phyloP scores from a whole-genome alignment of 2,113 vertebrate genomes.

The Hemiscyllium ocellatum region DNA sequence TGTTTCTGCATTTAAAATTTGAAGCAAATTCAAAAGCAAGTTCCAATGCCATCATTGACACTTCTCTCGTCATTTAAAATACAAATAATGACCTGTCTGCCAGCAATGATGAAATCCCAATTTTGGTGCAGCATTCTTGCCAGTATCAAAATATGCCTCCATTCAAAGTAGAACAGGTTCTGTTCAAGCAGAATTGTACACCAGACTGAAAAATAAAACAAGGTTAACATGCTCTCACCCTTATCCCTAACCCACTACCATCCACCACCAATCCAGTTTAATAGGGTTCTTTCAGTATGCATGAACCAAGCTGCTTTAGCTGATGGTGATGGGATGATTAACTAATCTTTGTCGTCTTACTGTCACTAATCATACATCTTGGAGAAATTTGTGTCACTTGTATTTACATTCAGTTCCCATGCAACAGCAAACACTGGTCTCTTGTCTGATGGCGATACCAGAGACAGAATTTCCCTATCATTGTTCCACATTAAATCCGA shows the following conservation, averaged over 20 bases:
- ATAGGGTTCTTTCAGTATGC: neutral
- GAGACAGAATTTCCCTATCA: neutral
- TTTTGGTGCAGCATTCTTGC: too few relatives aligned
- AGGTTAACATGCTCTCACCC: neutral
- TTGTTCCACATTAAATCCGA: neutral
- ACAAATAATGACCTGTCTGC: too few relatives aligned
- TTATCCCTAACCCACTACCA: neutral
- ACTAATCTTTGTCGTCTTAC: neutral
- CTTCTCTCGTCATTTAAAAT: neutral
- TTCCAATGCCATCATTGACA: neutral
- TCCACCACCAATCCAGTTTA: neutral
- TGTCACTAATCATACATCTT: neutral
- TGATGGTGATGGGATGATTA: neutral
- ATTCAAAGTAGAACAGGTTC: too few relatives aligned
- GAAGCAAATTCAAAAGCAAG: neutral
- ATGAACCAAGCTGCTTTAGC: neutral
- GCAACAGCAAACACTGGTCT: neutral
- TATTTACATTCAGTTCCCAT: neutral
- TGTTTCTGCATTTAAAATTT: neutral
- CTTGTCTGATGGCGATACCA: neutral
- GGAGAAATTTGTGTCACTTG: neutral
- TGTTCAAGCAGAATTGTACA: neutral
- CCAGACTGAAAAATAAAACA: neutral
- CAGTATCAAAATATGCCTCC: too few relatives aligned
- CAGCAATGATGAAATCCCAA: too few relatives aligned